Base-by-base conservation (phyloP, 2,888 invertebrate species). In the Lepidocyrtoides sp. region DNA sequence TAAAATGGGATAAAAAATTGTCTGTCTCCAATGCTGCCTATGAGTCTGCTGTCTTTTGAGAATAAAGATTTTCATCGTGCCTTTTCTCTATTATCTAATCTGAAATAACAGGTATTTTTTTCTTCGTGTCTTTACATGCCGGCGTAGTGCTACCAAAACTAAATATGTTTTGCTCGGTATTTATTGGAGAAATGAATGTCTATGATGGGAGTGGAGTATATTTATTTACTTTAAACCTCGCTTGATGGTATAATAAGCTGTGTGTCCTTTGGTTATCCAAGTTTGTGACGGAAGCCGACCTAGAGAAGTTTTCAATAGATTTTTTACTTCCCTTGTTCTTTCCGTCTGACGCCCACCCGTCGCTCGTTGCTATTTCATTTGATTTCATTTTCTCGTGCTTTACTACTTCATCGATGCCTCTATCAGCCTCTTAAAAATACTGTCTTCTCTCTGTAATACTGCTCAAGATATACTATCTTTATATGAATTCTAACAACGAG, bases 311-410 rank as follows among this genome's bases (percentile, higher is more conserved):
- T 79, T 75, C 57, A 75, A 83, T 72, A 72, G 51, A 44, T 75
- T 48, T 79, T 85, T 85, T 89, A 36, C 87, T 87, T 89, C 77
- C 69, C 85, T 85, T 90, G 54, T 85, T 91, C 86, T 82, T 86
- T 81, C 91, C 91, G 91, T 86, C 86, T 86, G 85, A 91, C 91
- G 86, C 91, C 91, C 91, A 91, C 91, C 91, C 91, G 91, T 91
- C 86, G 91, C 63, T 85, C 91, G 75, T 86, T 82, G 32, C 91
- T 57, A 86, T 82, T 91, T 91, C 86, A 91, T 86, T 91, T 91
- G 91, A 91, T 91, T 91, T 86, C 86, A 86, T 86, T 91, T 86
- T 91, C 77, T 32, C 77, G 44, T 51, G 48, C 44, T 54, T 77
- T 20, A 12, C 17, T 51, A 69, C 84, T 66, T 83, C 72, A 83